Conservation (phyloP, 2,888 invertebrate genomes). For the Melipona bicolor region DNA sequence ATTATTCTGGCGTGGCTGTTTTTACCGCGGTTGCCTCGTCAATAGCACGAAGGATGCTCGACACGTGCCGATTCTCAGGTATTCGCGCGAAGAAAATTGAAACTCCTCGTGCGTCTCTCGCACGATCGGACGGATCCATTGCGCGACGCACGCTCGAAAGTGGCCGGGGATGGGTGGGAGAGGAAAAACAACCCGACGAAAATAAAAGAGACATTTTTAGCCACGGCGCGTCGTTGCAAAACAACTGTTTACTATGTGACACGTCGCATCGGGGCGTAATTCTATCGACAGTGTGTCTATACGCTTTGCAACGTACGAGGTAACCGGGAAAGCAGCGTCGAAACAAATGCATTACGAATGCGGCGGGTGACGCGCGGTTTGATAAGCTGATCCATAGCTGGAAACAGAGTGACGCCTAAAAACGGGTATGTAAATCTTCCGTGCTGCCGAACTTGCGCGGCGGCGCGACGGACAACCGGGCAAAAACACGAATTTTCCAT, state of each 20-base stretch:
- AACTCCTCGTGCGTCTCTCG: neutral
- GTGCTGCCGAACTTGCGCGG: constrained; percentile 19
- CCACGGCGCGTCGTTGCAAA: neutral
- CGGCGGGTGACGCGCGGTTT: constrained; percentile 18
- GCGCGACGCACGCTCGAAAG: neutral
- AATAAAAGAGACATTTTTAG: neutral
- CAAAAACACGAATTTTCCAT: constrained; percentile 68
- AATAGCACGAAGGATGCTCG: neutral
- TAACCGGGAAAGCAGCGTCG: constrained; percentile 2
- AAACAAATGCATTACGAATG: constrained; percentile 40
- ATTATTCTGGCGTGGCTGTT: neutral
- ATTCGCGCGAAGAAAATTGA: neutral
- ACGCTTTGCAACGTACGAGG: neutral
- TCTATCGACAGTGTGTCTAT: neutral
- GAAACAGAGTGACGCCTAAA: constrained; percentile 48
- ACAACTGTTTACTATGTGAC: neutral
- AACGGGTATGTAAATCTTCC: constrained; percentile 55
- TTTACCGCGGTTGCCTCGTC: neutral
- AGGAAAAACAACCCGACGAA: neutral
- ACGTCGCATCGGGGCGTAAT: neutral
- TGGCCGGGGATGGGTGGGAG: too few relatives aligned
- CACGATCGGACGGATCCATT: neutral
- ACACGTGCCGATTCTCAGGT: neutral
- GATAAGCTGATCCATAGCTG: constrained; percentile 48
- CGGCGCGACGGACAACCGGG: constrained; percentile 25